phyloP scores from a whole-genome alignment of 2,797 vertebrate genomes.

The Tenualosa thibaudeaui region DNA sequence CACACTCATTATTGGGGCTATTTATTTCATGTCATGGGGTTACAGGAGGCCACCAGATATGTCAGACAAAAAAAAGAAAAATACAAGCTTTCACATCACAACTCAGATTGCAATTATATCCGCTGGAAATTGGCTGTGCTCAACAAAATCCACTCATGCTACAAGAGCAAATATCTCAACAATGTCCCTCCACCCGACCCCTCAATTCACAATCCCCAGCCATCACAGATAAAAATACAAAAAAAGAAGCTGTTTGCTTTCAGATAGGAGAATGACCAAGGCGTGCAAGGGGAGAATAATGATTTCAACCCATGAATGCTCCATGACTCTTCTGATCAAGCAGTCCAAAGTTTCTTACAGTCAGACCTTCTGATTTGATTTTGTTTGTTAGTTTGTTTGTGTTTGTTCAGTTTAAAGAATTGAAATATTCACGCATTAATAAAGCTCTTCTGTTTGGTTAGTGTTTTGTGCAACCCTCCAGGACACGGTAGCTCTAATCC shows the following conservation, averaged over 20 bases:
- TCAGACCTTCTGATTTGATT: not conserved
- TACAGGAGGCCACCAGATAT: not conserved
- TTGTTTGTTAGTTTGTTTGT: not conserved
- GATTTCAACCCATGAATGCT: not conserved
- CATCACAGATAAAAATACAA: not conserved
- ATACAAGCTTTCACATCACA: not conserved
- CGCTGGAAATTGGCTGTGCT: not conserved
- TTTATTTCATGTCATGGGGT: constrained; percentile 16
- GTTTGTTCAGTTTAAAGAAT: not conserved
- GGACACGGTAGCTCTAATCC: not conserved
- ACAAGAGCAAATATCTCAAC: not conserved
- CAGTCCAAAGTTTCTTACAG: not conserved
- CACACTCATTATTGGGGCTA: constrained; percentile 7
- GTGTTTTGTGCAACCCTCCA: not conserved
- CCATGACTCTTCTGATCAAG: not conserved
- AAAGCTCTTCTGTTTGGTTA: no score
- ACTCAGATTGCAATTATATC: not conserved
- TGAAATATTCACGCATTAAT: no score
- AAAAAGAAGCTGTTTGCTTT: not conserved
- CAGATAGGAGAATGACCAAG: not conserved
- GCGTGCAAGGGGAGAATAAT: not conserved
- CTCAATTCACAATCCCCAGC: not conserved
- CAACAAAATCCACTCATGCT: not conserved
- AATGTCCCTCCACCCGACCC: not conserved
- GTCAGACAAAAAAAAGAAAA: not conserved